A percentile compares a stretch with the other conserved stretches of the same genome.
These are phyloP conservation scores for Lasioglossum villosulum DNA, from an alignment of 2,888 invertebrate species.

Conservation along the genomic window DNA sequence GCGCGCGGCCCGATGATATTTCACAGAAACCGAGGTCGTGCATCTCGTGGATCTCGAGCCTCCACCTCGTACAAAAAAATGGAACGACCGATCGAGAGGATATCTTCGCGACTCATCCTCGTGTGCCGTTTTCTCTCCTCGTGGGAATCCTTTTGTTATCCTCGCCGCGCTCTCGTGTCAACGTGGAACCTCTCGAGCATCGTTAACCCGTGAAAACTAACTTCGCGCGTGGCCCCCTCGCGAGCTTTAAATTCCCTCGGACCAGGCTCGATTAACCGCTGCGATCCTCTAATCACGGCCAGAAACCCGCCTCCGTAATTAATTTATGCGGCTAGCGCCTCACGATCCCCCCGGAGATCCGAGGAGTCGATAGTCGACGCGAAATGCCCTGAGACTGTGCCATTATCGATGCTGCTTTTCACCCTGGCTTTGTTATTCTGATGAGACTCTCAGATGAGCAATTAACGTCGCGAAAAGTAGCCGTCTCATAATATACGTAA, in stretches of 20 bases:
- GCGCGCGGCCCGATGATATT: slow-evolving; percentile 43
- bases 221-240: not conserved
- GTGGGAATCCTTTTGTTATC: slow-evolving; percentile 49
- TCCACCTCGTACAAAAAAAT: slow-evolving; percentile 34
- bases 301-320: slow-evolving; percentile 67
- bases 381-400: not conserved
- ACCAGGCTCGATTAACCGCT: slow-evolving; percentile 30
- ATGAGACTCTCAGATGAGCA: not conserved
- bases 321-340: slow-evolving; percentile 66
- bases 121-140: slow-evolving; percentile 29
- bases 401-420: not conserved
- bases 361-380: slow-evolving; percentile 69
- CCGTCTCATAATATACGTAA: no score
- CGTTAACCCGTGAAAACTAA: slow-evolving; percentile 23
- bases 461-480: not conserved
- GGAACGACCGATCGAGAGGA: slow-evolving; percentile 23
- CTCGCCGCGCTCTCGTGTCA: not conserved
- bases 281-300: slow-evolving; percentile 60
- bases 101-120: slow-evolving; percentile 16
- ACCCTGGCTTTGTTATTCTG: not conserved
- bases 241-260: slow-evolving; percentile 4
- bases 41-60: slow-evolving; percentile 46
- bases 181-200: not conserved
- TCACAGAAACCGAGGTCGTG: slow-evolving; percentile 60
- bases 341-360: slow-evolving; percentile 71